These are phyloP conservation scores for Apamea monoglypha DNA, from an alignment of 2,888 invertebrate genomes.

Conservation along the genomic window DNA sequence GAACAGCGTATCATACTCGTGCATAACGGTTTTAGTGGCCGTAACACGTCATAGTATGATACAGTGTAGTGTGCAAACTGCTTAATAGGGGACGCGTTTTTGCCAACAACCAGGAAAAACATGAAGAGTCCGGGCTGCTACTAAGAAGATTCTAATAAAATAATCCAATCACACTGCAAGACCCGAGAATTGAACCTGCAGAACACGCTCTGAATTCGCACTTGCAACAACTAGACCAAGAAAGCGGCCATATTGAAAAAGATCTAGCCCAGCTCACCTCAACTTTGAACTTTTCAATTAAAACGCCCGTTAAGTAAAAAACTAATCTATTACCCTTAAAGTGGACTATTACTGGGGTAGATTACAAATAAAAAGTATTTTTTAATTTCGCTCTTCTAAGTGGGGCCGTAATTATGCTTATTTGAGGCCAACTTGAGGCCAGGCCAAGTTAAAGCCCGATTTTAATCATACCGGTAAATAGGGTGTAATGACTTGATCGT, in stretches of 20 bases:
- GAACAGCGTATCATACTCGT: neutral
- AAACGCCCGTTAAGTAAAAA: conserved; percentile 51
- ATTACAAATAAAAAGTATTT: conserved; percentile 61
- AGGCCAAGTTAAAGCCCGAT: conserved; percentile 21
- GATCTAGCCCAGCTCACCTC: neutral
- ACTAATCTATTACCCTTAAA: conserved; percentile 51
- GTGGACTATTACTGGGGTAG: conserved; percentile 50
- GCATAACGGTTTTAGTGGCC: neutral
- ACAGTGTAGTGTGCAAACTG: neutral
- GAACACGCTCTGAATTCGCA: neutral
- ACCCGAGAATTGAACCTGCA: neutral
- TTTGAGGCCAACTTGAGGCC: conserved; percentile 47
- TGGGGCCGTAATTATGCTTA: conserved; percentile 57
- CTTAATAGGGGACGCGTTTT: neutral
- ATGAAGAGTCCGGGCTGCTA: neutral
- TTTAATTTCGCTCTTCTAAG: conserved; percentile 58
- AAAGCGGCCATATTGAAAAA: conserved; percentile 6
- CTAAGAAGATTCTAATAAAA: neutral
- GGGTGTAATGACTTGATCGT: conserved; percentile 34
- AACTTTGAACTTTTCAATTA: conserved; percentile 46
- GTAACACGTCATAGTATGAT: neutral
- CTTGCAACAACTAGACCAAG: neutral
- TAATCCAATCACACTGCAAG: neutral
- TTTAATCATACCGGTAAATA: conserved; percentile 53
- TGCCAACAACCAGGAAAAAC: neutral